Evolutionary conservation across 2,113 vertebrate genomes (phyloP).

Genomic region (Dicentrarchus labrax): DNA sequence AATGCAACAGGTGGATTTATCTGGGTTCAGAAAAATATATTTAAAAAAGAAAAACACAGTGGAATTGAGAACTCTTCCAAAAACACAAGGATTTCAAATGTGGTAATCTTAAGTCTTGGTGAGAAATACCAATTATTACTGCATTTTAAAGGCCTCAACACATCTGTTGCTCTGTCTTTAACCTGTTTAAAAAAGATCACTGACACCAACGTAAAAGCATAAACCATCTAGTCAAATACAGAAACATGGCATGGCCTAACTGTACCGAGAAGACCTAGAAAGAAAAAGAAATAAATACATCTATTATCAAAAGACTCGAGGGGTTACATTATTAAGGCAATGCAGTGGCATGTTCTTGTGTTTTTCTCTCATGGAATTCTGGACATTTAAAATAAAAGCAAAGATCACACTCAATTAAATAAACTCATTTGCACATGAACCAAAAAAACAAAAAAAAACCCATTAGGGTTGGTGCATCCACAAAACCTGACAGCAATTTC

Average conservation of each 20-base stretch:
- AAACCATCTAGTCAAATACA: constrained; percentile 40
- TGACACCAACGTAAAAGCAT: constrained; percentile 40
- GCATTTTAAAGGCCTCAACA: constrained; percentile 75
- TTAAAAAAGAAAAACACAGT: constrained; percentile 3
- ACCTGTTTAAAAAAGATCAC: constrained; percentile 37
- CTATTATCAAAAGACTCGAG: constrained; percentile 52
- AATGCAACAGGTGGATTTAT: constrained; percentile 39
- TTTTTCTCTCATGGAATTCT: constrained; percentile 64
- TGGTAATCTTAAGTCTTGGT: constrained; percentile 29
- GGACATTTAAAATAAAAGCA: constrained; percentile 59
- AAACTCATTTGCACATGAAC: constrained; percentile 54
- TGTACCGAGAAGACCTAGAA: constrained; percentile 50
- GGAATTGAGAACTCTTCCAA: constrained; percentile 51
- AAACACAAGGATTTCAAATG: constrained; percentile 39
- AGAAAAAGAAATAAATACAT: constrained; percentile 84
- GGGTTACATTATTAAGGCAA: constrained; percentile 85
- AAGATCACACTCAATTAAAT: constrained; percentile 71
- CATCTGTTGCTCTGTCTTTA: constrained; percentile 44
- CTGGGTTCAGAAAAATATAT: constrained; percentile 22
- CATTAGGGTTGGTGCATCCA: constrained; percentile 51
- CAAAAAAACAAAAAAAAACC: constrained; percentile 22
- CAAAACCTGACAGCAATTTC: constrained; percentile 38
- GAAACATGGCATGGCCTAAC: constrained; percentile 53
- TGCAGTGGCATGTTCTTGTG: constrained; percentile 81
- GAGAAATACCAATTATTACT: constrained; percentile 50